Evolutionary conservation across 1,140 invertebrate species (phyloP).

Genomic region (Calephelis virginiensis): DNA sequence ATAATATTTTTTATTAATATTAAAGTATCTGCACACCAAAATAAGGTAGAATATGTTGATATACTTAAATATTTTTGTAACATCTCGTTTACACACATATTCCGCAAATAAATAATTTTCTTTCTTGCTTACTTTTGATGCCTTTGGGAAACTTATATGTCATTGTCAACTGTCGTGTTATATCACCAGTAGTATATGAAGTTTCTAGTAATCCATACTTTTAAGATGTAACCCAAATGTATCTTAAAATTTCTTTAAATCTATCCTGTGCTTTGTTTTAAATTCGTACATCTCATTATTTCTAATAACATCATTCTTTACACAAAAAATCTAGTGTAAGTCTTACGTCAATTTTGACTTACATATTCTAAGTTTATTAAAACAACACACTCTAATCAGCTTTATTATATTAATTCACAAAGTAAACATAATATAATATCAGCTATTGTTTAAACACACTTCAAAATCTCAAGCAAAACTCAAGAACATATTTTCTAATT

Average conservation of each 20-base stretch:
- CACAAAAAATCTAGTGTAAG: not conserved
- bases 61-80: too few relatives aligned
- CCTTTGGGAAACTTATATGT: too few relatives aligned
- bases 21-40: too few relatives aligned
- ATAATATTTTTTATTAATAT: too few relatives aligned
- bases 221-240: not conserved
- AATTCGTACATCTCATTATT: slow-evolving; percentile 6
- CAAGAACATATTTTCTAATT: not conserved
- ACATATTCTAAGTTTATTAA: slow-evolving; percentile 4
- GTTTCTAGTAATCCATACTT: not conserved
- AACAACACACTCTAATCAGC: slow-evolving; percentile 7
- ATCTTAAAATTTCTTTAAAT: not conserved
- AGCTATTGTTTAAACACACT: slow-evolving; percentile 12
- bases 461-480: slow-evolving; percentile 11
- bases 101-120: too few relatives aligned
- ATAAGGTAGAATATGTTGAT: too few relatives aligned
- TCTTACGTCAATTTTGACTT: slow-evolving; percentile 12
- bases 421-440: not conserved
- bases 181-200: too few relatives aligned
- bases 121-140: too few relatives aligned
- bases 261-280: not conserved
- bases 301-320: not conserved
- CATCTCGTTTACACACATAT: too few relatives aligned
- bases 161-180: too few relatives aligned
- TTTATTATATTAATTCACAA: not conserved